Percentiles rank a stretch among this genome's conserved stretches.
phyloP scores from a whole-genome alignment of 2,797 vertebrate species.

The Gila robusta region DNA sequence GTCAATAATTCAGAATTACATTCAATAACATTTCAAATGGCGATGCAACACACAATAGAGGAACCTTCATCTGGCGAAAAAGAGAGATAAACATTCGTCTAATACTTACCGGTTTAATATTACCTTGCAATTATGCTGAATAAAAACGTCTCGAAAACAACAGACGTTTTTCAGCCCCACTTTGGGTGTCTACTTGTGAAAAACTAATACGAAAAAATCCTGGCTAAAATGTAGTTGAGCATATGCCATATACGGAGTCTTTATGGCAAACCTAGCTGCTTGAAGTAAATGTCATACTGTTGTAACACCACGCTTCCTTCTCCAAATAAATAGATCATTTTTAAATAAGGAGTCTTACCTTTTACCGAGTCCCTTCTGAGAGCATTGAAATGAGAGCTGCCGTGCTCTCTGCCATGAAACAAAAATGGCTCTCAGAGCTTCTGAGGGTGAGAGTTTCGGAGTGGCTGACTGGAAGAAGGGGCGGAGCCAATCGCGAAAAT shows the following conservation, averaged over 20 bases:
- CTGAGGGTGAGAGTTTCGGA: conserved; percentile 41
- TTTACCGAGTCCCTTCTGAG: conserved; percentile 38
- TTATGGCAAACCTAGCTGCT: neutral
- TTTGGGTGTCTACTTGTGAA: conserved; percentile 37
- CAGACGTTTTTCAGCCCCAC: conserved; percentile 14
- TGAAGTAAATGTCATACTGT: neutral
- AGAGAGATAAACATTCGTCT: conserved; percentile 9
- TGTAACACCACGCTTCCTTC: neutral
- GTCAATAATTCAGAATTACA: neutral
- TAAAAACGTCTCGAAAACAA: neutral
- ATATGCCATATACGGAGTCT: neutral
- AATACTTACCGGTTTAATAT: neutral
- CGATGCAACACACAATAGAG: conserved; percentile 51
- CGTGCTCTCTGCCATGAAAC: conserved; percentile 58
- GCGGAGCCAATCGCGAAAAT: conserved; percentile 31
- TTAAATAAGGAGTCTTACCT: conserved; percentile 48
- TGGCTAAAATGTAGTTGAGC: conserved; percentile 34
- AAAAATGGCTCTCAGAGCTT: conserved; percentile 62
- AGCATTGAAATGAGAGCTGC: conserved; percentile 45
- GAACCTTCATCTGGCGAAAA: conserved; percentile 14
- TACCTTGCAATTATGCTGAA: no score
- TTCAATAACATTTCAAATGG: conserved; percentile 34
- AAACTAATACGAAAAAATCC: conserved; percentile 40
- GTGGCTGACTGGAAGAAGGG: conserved; percentile 45
- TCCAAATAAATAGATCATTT: neutral